Evolutionary conservation across 2,113 vertebrate species (phyloP).

Genomic region (Dicaeum eximium): DNA sequence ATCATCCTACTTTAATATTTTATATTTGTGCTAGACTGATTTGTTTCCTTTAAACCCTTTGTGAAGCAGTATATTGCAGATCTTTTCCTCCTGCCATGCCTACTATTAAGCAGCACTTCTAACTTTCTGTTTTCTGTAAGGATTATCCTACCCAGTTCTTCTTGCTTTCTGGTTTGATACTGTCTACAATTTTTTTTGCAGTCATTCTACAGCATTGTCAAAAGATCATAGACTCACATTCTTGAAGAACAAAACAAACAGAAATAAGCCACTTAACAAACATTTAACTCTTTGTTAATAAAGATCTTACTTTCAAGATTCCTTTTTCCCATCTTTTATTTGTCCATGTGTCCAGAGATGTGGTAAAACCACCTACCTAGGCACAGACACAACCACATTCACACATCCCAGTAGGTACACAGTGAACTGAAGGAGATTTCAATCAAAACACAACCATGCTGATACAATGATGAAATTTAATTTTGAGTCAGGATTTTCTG

Average conservation of each 20-base stretch:
- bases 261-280: not conserved
- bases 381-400: fast-evolving
- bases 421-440: not conserved
- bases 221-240: not conserved
- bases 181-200: not conserved
- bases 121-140: not conserved
- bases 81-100: not conserved
- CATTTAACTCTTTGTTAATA: not conserved
- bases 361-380: not conserved
- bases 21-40: not conserved
- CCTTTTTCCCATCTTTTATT: not conserved
- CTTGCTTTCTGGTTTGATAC: not conserved
- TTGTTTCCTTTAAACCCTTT: not conserved
- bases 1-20: not conserved
- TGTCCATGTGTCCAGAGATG: not conserved
- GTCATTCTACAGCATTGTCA: not conserved
- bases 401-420: not conserved
- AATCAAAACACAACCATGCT: not conserved
- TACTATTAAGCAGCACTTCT: not conserved
- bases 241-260: not conserved
- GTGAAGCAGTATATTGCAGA: not conserved
- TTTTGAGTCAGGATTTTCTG: not conserved
- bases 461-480: not conserved
- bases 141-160: not conserved
- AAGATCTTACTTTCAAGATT: not conserved